These are phyloP conservation scores for Mimas tiliae DNA, from an alignment of 2,888 invertebrate species.

Conservation along the genomic window DNA sequence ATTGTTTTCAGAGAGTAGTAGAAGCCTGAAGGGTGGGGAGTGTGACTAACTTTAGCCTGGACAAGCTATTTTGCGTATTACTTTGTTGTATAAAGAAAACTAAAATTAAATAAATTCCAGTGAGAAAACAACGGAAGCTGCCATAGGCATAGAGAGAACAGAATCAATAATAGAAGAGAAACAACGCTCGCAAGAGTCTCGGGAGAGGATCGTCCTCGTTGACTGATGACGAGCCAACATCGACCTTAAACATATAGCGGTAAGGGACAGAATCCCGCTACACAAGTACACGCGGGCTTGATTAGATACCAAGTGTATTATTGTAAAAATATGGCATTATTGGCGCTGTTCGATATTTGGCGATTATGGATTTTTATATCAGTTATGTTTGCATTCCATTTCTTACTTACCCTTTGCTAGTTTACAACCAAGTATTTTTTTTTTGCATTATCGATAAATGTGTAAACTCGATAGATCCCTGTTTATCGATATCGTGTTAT, in stretches of 20 bases:
- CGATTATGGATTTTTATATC: neutral
- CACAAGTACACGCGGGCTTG: neutral
- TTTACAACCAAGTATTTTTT: no score
- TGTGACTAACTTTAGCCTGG: no score
- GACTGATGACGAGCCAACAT: constrained; percentile 55
- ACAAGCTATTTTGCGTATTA: no score
- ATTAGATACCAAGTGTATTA: constrained; percentile 5
- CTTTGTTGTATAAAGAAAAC: no score
- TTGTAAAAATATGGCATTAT: constrained; percentile 4
- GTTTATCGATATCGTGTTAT: no score
- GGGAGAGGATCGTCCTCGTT: constrained; percentile 50
- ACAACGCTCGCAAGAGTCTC: constrained; percentile 34
- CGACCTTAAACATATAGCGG: constrained; percentile 23
- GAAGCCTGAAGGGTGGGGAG: no score
- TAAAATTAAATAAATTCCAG: constrained; percentile 31
- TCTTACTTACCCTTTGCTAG: neutral
- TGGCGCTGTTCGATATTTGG: neutral
- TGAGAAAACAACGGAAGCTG: constrained; percentile 44
- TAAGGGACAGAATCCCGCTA: constrained; percentile 22
- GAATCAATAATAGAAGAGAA: constrained; percentile 69
- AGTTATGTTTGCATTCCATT: neutral
- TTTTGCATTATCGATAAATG: no score
- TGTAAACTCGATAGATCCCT: no score
- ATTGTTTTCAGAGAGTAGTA: no score
- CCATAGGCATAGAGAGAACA: constrained; percentile 68